Evolutionary conservation across 2,113 vertebrate genomes (phyloP).

Genomic region (Odobenus rosmarus): DNA sequence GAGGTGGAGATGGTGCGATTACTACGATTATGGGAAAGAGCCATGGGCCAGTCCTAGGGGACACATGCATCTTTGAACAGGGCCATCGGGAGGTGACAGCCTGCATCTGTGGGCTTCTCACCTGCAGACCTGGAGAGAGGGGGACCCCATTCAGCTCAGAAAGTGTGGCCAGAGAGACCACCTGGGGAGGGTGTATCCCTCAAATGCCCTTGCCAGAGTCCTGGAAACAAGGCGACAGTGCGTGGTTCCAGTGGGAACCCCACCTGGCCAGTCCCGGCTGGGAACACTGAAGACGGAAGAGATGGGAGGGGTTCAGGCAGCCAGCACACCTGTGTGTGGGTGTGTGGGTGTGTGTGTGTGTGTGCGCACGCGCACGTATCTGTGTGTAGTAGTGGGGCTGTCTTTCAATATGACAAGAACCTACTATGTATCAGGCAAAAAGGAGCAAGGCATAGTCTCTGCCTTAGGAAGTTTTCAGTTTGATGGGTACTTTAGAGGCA

Average conservation of each 20-base stretch:
- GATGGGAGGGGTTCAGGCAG: background rate
- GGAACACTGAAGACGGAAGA: background rate
- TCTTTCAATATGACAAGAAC: background rate
- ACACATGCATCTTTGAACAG: background rate
- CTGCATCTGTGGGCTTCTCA: background rate
- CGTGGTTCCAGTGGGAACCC: background rate
- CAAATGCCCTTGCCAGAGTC: background rate
- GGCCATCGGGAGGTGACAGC: background rate
- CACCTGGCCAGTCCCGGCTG: rapidly evolving
- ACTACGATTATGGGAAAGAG: background rate
- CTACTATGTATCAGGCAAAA: background rate
- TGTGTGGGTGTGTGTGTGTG: background rate
- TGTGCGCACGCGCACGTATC: no score
- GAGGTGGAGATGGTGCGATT: background rate
- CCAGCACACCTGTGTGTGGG: background rate
- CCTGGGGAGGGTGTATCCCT: background rate
- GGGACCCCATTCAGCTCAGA: background rate
- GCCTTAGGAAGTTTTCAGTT: background rate
- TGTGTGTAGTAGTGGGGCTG: background rate
- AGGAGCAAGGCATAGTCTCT: background rate
- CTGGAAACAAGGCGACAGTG: background rate
- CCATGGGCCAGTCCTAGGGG: background rate
- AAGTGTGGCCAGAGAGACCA: background rate
- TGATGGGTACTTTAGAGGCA: background rate
- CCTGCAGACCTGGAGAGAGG: background rate